Evolutionary conservation across 2,888 invertebrate genomes (phyloP), one percentile per base, ranked within the genome.

Genomic region (Oxyscelio sp.): DNA sequence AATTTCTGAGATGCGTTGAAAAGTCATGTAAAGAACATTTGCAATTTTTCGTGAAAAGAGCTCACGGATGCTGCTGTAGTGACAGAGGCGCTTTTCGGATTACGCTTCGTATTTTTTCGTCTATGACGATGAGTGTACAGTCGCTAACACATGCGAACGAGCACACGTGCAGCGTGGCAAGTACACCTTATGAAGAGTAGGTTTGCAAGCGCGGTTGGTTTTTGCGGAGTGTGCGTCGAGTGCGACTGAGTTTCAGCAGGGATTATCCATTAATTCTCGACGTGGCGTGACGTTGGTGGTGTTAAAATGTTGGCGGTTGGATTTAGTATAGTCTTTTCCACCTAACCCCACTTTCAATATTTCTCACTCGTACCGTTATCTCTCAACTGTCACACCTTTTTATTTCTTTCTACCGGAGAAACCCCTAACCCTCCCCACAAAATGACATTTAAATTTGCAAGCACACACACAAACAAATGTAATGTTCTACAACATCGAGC

Each of bases 121-220:
- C 59, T 27, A 66, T 48, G 56, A 61, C 81, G 58, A 66, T 66
- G 80, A 59, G 79, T 43, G 77, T 52, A 68, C 58, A 40, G 66
- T 50, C 56, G 54, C 68, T 19, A 74, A 54, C 56, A 75, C 68
- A 74, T 61, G 52, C 61, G 70, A 74, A 52, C 52, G 50, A n/a
- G 43, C 80, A 75, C 71, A 71, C 77, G 71, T 77, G 77, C 71
- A 71, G 22, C 40, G 58, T 43, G 73, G 59, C 77, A 77, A 83
- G 83, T 77, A 71, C 82, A 61, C 82, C 79, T 83, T 83, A 85
- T 77, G 80, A 85, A 78, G 83, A 77, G 79, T 75, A 54, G 61
- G 87, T 87, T 88, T 86, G 85, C 80, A 88, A 85, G 87, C 85
- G 81, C 88, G 86, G 88, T 89, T 88, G 87, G 87, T 75, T 87